Conservation (phyloP, 2,797 vertebrate species). For the Acridotheres tristis region DNA sequence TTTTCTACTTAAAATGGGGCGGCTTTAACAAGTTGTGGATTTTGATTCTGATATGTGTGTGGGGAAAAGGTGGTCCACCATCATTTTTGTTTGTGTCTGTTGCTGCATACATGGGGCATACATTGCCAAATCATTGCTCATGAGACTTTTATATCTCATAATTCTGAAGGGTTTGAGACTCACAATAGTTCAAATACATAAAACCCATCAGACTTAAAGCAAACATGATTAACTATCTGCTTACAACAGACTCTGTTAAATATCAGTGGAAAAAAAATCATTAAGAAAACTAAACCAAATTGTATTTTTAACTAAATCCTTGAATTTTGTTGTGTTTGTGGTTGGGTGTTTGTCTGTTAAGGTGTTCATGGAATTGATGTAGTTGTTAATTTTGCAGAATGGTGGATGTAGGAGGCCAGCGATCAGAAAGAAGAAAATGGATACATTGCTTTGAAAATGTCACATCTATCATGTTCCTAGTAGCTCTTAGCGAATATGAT, state of each 20-base stretch:
- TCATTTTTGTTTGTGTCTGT: neutral
- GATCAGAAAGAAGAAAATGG: slow-evolving; percentile 98
- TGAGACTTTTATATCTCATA: neutral
- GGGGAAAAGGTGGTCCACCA: rapidly evolving
- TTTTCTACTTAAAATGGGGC: neutral
- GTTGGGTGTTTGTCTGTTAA: neutral
- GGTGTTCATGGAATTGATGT: neutral
- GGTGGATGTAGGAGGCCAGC: slow-evolving; percentile 95
- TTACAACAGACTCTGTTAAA: neutral
- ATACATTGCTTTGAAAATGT: slow-evolving; percentile 98
- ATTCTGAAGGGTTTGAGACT: neutral
- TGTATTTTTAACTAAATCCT: neutral
- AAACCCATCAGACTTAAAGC: neutral
- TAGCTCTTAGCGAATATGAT: slow-evolving; percentile 96
- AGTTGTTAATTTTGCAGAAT: neutral
- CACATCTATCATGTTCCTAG: slow-evolving; percentile 97
- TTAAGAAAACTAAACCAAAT: neutral
- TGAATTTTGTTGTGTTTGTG: neutral
- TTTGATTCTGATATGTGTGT: neutral
- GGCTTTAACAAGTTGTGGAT: neutral
- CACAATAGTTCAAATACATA: neutral
- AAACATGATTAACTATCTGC: neutral
- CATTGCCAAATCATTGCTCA: neutral
- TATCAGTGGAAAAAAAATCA: neutral
- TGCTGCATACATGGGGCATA: neutral